Evolutionary conservation across 1,140 invertebrate genomes (phyloP).

Genomic region (Papilio dardanus): DNA sequence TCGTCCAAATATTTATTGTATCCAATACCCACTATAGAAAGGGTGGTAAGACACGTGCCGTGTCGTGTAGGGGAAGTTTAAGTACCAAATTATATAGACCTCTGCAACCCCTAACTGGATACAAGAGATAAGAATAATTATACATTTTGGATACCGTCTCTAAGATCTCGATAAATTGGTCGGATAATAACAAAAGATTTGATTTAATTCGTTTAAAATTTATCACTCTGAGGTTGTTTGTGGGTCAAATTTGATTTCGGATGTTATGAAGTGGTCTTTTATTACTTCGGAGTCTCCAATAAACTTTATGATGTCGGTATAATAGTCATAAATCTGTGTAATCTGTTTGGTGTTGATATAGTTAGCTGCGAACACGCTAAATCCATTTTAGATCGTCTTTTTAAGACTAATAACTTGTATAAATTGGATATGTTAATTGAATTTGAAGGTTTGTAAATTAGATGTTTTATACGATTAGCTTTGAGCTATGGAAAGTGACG

Average conservation of each 20-base stretch:
- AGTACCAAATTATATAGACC: constrained; percentile 51
- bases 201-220: constrained; percentile 75
- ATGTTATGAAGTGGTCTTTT: constrained; percentile 65
- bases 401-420: not conserved
- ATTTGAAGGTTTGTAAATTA: not conserved
- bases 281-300: constrained; percentile 52
- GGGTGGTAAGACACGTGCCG: constrained; percentile 68
- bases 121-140: constrained; percentile 1
- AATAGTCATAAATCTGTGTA: constrained; percentile 45
- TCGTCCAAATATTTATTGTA: constrained; percentile 74
- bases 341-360: constrained; percentile 26
- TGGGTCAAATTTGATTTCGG: constrained; percentile 62
- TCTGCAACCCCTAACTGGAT: constrained; percentile 18
- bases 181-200: constrained; percentile 50
- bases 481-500: not conserved
- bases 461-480: not conserved
- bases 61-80: constrained; percentile 45
- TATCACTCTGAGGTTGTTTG: constrained; percentile 60
- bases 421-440: not conserved
- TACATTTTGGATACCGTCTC: not conserved
- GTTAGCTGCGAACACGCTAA: constrained; percentile 39
- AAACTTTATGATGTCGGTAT: constrained; percentile 60
- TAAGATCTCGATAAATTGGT: constrained; percentile 49
- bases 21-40: constrained; percentile 58
- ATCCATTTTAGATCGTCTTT: constrained; percentile 32